A percentile compares a stretch with the other conserved stretches of the same genome.
Conservation (phyloP, 2,113 vertebrate species). For the Natator depressus region DNA sequence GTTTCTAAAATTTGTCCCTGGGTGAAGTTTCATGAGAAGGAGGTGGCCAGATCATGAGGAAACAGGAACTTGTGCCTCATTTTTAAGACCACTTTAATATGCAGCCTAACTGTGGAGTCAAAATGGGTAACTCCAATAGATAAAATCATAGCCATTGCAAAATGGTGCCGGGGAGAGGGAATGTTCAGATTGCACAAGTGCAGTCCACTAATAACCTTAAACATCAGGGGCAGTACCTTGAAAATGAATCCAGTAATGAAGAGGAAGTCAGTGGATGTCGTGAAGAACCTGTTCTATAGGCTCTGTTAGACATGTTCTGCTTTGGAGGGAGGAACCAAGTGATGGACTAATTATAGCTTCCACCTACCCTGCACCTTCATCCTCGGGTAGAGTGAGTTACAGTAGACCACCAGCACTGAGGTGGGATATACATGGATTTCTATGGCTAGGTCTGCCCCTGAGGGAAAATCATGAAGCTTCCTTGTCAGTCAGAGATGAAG, state of each 20-base stretch:
- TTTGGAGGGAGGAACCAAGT: background rate
- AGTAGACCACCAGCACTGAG: background rate
- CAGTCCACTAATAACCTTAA: background rate
- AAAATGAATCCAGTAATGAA: background rate
- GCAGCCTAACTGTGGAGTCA: background rate
- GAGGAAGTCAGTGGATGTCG: background rate
- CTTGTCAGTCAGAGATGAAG: rapidly evolving
- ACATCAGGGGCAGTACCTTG: rapidly evolving
- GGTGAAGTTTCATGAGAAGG: too few species aligned
- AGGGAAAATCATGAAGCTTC: background rate
- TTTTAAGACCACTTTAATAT: background rate
- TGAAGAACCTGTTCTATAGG: too few species aligned
- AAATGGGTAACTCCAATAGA: background rate
- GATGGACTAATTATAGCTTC: background rate
- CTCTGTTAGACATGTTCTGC: rapidly evolving
- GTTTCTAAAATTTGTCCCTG: too few species aligned
- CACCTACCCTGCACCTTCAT: background rate
- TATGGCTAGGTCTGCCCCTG: rapidly evolving
- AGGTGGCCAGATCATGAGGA: too few species aligned
- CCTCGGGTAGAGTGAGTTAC: background rate
- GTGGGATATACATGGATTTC: rapidly evolving
- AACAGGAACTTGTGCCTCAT: too few species aligned
- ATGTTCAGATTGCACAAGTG: background rate
- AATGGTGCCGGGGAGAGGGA: background rate
- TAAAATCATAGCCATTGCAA: background rate